These are phyloP conservation scores for Heliconius congener DNA, from an alignment of 1,140 invertebrate genomes.

Conservation along the genomic window DNA sequence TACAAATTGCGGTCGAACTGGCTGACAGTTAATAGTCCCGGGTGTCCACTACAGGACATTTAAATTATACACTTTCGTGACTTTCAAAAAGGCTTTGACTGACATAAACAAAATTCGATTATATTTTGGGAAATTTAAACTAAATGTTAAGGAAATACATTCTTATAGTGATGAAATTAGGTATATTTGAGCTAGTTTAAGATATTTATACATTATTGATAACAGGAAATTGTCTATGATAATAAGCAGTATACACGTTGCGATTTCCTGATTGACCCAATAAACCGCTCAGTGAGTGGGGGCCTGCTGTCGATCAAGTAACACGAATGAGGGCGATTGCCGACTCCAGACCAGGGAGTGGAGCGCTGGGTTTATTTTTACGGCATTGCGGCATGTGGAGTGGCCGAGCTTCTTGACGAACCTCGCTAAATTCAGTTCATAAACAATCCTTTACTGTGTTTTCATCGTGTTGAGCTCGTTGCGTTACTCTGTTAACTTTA, in stretches of 20 bases:
- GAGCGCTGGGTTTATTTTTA: slow-evolving; percentile 66
- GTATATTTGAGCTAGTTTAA: background rate
- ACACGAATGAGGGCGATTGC: slow-evolving; percentile 60
- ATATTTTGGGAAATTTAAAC: background rate
- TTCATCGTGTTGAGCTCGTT: background rate
- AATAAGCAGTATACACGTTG: slow-evolving; percentile 67
- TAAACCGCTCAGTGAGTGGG: slow-evolving; percentile 63
- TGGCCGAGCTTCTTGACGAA: slow-evolving; percentile 37
- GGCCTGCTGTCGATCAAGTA: slow-evolving; percentile 69
- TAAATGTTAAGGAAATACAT: background rate
- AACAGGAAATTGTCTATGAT: slow-evolving; percentile 50
- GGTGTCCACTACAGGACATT: slow-evolving; percentile 47
- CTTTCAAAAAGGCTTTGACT: slow-evolving; percentile 40
- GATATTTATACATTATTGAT: slow-evolving; percentile 21
- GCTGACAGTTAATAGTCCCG: slow-evolving; percentile 52
- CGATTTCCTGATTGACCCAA: slow-evolving; percentile 73
- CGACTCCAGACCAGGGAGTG: slow-evolving; percentile 53
- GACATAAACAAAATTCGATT: slow-evolving; percentile 44
- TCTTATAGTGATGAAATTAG: background rate
- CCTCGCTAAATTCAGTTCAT: slow-evolving; percentile 35
- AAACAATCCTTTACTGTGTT: slow-evolving; percentile 30
- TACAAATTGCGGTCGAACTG: slow-evolving; percentile 52
- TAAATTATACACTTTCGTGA: slow-evolving; percentile 54
- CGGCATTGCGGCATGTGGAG: slow-evolving; percentile 61
- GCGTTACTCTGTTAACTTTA: background rate